phyloP scores from a whole-genome alignment of 2,113 vertebrate genomes.

The Corythornis vintsioides region DNA sequence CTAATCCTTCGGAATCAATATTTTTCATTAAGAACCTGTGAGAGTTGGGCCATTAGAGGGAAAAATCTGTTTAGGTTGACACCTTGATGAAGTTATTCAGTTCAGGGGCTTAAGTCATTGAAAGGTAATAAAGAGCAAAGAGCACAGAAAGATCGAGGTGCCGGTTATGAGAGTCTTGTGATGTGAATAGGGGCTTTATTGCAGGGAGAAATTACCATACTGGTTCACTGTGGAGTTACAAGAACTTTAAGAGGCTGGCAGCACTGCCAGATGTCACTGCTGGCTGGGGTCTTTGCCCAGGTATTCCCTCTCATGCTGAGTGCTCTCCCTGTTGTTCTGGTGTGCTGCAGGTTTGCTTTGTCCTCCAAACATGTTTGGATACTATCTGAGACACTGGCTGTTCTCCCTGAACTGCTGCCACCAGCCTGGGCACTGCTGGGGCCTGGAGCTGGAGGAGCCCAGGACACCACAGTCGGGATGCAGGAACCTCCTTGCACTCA shows the following conservation, averaged over 20 bases:
- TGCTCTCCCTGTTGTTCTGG: neutral
- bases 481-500: neutral
- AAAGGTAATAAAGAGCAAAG: slow-evolving; percentile 84
- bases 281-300: neutral
- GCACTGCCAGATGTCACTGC: neutral
- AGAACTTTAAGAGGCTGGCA: slow-evolving; percentile 47
- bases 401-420: fast-evolving
- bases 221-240: slow-evolving; percentile 60
- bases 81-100: slow-evolving; percentile 88
- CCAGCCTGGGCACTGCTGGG: neutral
- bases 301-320: fast-evolving
- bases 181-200: slow-evolving; percentile 60
- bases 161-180: slow-evolving; percentile 56
- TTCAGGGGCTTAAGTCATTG: slow-evolving; percentile 82
- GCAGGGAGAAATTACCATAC: slow-evolving; percentile 63
- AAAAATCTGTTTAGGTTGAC: slow-evolving; percentile 88
- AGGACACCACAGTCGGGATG: fast-evolving
- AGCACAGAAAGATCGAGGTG: slow-evolving; percentile 66
- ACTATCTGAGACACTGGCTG: fast-evolving
- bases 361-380: fast-evolving
- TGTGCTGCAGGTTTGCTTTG: fast-evolving
- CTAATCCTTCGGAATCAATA: slow-evolving; percentile 86
- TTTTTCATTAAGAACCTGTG: slow-evolving; percentile 89
- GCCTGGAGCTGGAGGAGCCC: neutral
- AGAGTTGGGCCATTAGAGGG: slow-evolving; percentile 81